Evolutionary conservation across 1,140 invertebrate species (phyloP), one percentile per base, ranked within the genome.

Genomic region (Eciton burchellii): DNA sequence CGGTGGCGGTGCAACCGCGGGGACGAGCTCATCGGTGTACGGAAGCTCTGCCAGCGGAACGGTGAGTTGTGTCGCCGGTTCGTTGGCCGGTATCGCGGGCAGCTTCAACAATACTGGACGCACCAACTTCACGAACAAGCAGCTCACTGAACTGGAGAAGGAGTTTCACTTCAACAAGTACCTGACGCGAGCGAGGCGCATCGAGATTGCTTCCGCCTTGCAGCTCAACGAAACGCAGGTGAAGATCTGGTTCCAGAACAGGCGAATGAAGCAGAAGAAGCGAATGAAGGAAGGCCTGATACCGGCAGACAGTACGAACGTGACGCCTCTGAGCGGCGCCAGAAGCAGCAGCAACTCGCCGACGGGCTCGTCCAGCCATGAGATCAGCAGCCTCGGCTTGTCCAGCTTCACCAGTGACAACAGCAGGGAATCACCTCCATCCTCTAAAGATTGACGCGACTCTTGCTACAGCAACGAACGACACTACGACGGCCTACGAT

Each of bases 131-230:
- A 99, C 98, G 68, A 99, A 99, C 92, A 99, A 99, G 94, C 99
- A 99, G 93, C 95, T 99, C 63, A 99, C 99, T 0, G 99, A 99
- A 94, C 95, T 99, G 85, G 99, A 99, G 92, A 99, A 99, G 93
- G 99, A 99, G 94, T 99, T 99, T 94, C 99, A 99, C 94, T 99
- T 99, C 94, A 99, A 99, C 94, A 99, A 99, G 94, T 99, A 99
- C 95, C 95, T 99, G 89, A 99, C 99, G 2, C 95, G 99, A 84
- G 99, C 98, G 8, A 94, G 99, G 87, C 95, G 99, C 85, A 99
- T 99, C 89, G 99, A 99, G 94, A 99, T 99, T 85, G 99, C 99
- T 0, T 97, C 98, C 0, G 97, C 98, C 1, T 94, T 99, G 19
- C 97, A 99, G 91, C 96, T 99, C 4, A 99, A 99, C 93, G 99